Evolutionary conservation across 35 echinoderm and acorn worm genomes (phyloP).

Genomic region (Ophiothrix spiculata): DNA sequence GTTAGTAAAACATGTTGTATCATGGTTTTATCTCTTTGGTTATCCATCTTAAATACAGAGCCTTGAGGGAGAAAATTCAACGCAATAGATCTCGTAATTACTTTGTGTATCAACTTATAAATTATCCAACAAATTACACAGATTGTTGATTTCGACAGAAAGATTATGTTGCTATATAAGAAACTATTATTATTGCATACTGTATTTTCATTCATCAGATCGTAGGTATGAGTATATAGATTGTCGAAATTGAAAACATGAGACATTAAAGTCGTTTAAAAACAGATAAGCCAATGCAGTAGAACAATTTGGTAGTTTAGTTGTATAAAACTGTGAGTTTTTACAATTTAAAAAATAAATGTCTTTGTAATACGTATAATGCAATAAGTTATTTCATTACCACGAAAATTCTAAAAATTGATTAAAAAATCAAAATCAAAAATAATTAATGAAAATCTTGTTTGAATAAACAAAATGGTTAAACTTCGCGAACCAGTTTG

Average conservation of each 20-base stretch:
- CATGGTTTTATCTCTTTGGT: neutral
- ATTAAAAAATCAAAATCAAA: too few relatives aligned
- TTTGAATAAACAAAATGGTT: too few relatives aligned
- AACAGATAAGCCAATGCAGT: too few relatives aligned
- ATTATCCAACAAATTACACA: neutral
- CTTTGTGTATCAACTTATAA: neutral
- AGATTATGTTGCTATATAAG: neutral
- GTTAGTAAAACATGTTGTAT: neutral
- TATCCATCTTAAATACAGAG: neutral
- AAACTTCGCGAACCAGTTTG: too few relatives aligned
- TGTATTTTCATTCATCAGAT: neutral
- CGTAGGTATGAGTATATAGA: neutral
- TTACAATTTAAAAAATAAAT: too few relatives aligned
- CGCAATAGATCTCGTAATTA: neutral
- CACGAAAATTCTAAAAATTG: too few relatives aligned
- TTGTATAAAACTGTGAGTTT: too few relatives aligned
- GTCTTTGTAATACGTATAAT: too few relatives aligned
- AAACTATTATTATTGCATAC: neutral
- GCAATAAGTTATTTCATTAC: too few relatives aligned
- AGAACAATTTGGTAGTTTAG: too few relatives aligned
- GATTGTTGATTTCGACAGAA: neutral
- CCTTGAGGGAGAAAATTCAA: neutral
- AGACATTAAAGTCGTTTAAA: too few relatives aligned
- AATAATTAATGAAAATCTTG: too few relatives aligned
- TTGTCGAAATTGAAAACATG: neutral